Evolutionary conservation across 1,140 invertebrate species (phyloP).

Genomic region (Thereuonema tuberculata): DNA sequence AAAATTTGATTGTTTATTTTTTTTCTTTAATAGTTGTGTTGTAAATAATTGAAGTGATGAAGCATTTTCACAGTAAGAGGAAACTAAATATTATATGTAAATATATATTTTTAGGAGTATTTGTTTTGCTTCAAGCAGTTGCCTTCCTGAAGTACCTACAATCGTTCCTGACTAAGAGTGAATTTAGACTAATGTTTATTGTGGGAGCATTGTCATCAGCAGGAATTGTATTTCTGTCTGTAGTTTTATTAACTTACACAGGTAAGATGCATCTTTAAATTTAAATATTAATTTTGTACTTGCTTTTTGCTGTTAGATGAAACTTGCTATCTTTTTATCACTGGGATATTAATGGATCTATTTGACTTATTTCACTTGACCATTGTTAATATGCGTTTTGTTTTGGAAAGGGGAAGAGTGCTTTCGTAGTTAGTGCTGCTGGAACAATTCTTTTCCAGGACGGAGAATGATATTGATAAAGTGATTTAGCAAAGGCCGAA

Average conservation of each 20-base stretch:
- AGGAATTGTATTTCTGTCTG: constrained; percentile 63
- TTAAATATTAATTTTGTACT: constrained; percentile 1
- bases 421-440: no score
- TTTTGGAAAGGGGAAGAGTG: no score
- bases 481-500: no score
- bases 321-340: no score
- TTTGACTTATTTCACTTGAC: no score
- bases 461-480: no score
- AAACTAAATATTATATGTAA: no score
- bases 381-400: no score
- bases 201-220: constrained; percentile 59
- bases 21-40: background rate
- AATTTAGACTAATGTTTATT: constrained; percentile 83
- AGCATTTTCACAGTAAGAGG: no score
- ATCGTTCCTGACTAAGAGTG: constrained; percentile 70
- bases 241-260: constrained; percentile 80
- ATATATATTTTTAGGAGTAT: constrained; percentile 60
- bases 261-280: constrained; percentile 26
- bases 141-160: constrained; percentile 79
- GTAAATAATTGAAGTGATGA: background rate
- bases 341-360: no score
- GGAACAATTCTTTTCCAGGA: no score
- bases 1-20: background rate
- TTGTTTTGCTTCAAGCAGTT: constrained; percentile 81
- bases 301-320: no score